Conservation (phyloP, 2,113 vertebrate species). For the Carassius auratus region DNA sequence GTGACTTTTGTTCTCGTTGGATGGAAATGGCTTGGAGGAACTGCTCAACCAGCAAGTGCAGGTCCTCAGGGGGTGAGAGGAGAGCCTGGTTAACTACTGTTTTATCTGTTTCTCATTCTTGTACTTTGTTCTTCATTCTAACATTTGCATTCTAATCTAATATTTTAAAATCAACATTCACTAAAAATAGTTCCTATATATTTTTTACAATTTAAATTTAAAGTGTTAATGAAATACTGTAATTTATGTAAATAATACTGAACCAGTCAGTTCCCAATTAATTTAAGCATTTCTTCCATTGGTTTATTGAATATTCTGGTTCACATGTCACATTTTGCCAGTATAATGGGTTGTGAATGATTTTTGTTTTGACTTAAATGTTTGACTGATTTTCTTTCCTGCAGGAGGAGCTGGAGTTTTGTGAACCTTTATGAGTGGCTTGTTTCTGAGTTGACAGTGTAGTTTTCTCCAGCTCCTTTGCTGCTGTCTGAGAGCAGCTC, state of each 20-base stretch:
- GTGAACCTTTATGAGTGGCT: conserved; percentile 72
- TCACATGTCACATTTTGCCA: background rate
- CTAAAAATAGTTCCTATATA: background rate
- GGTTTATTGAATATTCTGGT: background rate
- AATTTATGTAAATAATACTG: background rate
- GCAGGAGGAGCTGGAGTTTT: conserved; percentile 89
- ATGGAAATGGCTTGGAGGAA: conserved; percentile 78
- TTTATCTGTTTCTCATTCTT: background rate
- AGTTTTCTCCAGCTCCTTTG: too few relatives aligned
- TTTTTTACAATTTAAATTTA: background rate
- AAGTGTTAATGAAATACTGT: background rate
- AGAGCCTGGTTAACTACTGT: conserved; percentile 78
- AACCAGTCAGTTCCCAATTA: background rate
- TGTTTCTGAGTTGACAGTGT: conserved; percentile 83
- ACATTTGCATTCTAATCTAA: background rate
- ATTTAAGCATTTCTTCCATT: background rate
- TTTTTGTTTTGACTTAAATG: background rate
- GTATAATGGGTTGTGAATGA: background rate
- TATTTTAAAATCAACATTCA: background rate
- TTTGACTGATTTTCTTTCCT: background rate
- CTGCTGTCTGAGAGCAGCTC: too few relatives aligned
- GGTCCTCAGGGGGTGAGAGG: conserved; percentile 81
- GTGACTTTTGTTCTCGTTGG: too few relatives aligned
- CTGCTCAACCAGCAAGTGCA: conserved; percentile 77
- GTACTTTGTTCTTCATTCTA: conserved; percentile 40